Evolutionary conservation across 2,888 invertebrate species (phyloP).

Genomic region (Chymomyza amoena): DNA sequence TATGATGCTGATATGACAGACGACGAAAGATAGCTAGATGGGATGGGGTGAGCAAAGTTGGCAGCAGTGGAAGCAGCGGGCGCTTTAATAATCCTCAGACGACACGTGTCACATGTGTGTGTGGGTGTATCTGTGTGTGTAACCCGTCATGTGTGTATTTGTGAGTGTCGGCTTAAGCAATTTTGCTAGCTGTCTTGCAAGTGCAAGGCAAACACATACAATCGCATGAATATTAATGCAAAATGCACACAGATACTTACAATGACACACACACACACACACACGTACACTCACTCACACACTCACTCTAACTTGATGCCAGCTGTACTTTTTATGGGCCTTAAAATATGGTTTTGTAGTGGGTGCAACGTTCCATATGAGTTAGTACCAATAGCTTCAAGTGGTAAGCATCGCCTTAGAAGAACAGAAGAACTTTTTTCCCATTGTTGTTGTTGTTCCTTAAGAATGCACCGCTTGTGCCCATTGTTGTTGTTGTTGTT

Average conservation of each 20-base stretch:
- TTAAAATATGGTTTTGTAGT: constrained; percentile 51
- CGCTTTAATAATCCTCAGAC: constrained; percentile 46
- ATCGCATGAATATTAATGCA: constrained; percentile 63
- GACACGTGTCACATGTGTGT: constrained; percentile 1
- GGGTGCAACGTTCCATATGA: constrained; percentile 67
- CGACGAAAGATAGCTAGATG: background rate
- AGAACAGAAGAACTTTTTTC: constrained; percentile 46
- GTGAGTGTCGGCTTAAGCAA: constrained; percentile 57
- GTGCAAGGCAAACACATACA: constrained; percentile 64
- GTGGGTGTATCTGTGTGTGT: background rate
- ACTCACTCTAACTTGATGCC: too few species aligned
- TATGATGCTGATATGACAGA: constrained; percentile 69
- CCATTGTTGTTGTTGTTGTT: constrained; percentile 21
- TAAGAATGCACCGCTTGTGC: background rate
- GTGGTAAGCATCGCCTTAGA: constrained; percentile 19
- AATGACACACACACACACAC: background rate
- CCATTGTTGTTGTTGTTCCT: constrained; percentile 21
- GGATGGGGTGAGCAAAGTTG: background rate
- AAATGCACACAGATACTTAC: constrained; percentile 55
- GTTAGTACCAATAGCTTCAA: constrained; percentile 44
- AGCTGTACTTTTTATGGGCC: constrained; percentile 65
- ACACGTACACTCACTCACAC: background rate
- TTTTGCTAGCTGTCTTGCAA: constrained; percentile 64
- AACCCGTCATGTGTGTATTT: constrained; percentile 1
- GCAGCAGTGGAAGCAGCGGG: constrained; percentile 21